Evolutionary conservation across 2,113 vertebrate genomes (phyloP), one percentile per base, ranked within the genome.

Genomic region (Tricholaema leucomelas): DNA sequence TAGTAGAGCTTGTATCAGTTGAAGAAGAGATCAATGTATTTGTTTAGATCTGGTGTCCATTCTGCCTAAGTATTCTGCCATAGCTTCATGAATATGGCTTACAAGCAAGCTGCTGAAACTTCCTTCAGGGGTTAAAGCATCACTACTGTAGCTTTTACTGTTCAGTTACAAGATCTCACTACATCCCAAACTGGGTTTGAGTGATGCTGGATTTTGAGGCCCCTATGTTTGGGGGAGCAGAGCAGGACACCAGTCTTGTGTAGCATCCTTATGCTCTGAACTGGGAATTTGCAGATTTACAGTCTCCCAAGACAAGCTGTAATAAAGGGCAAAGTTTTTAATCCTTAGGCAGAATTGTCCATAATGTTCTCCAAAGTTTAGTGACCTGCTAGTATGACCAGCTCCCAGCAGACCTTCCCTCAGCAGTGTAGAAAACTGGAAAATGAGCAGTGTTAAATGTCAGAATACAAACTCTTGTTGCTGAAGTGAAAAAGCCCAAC

Each of bases 281-380:
- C 9, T 25, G 40, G 30, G 0, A 65, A 48, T 48, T 69, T 86
- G 20, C 0, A 0, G 13, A 24, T 16, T 79, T 52, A 15, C 1
- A 46, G 7, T 56, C 20, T 90, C 70, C 30, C 20, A 69, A 67
- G 38, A 38, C 15, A 36, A 61, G n/a, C 17, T 92, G 28, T 54
- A 48, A 72, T 72, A 60, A 61, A 66, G 44, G 35, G 14, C 21
- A 61, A 35, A 63, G 19, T 28, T 81, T 84, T 63, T 72, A 72
- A 63, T 61, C 48, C 25, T 81, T 56, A 46, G 27, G 9, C 72
- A 80, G 46, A 72, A 30, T 77, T 76, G 24, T 52, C 33, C 24
- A 15, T 44, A 64, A 44, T 15, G 8, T 42, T 63, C 75, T 52
- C 33, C 79, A 7, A 28, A 42, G 17, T 36, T 71, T 48, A 46